These are phyloP conservation scores for Papilio aristodemus DNA, from an alignment of 1,140 invertebrate species.

Conservation along the genomic window DNA sequence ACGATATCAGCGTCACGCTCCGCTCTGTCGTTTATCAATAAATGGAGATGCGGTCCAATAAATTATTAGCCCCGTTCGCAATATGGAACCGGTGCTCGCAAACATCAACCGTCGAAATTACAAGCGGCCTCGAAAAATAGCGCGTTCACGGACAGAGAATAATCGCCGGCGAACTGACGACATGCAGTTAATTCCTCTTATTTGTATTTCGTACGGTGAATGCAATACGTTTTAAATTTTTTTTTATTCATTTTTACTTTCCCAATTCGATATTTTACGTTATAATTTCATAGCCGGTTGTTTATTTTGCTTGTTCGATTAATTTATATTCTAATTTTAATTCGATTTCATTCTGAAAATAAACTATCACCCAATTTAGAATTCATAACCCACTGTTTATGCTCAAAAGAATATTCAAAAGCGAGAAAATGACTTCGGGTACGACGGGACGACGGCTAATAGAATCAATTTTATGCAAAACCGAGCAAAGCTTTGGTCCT, in stretches of 20 bases:
- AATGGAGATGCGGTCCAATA: conserved; percentile 51
- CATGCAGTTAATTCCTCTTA: conserved; percentile 58
- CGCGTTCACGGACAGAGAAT: conserved; percentile 54
- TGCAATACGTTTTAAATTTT: conserved; percentile 29
- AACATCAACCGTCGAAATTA: conserved; percentile 58
- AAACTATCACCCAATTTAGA: conserved; percentile 16
- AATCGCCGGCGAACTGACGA: conserved; percentile 52
- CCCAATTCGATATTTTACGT: conserved; percentile 14
- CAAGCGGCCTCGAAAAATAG: conserved; percentile 53
- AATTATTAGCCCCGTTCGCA: conserved; percentile 53
- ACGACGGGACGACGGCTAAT: conserved; percentile 54
- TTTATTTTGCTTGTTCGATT: conserved; percentile 6
- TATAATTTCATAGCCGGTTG: conserved; percentile 22
- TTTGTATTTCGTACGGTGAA: conserved; percentile 55
- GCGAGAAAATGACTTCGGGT: conserved; percentile 43
- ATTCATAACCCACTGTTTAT: conserved; percentile 1
- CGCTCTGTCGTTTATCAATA: conserved; percentile 51
- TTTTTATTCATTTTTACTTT: conserved; percentile 37
- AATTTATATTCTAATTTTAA: neutral
- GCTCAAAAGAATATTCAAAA: conserved; percentile 63
- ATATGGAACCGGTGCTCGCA: conserved; percentile 46
- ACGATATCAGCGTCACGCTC: conserved; percentile 37
- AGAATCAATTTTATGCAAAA: conserved; percentile 73
- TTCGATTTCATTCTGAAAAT: neutral
- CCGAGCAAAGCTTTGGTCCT: conserved; percentile 28